A percentile compares a stretch with the other conserved stretches of the same genome.
These are phyloP conservation scores for Dicentrarchus labrax DNA, from an alignment of 2,113 vertebrate genomes.

Conservation along the genomic window DNA sequence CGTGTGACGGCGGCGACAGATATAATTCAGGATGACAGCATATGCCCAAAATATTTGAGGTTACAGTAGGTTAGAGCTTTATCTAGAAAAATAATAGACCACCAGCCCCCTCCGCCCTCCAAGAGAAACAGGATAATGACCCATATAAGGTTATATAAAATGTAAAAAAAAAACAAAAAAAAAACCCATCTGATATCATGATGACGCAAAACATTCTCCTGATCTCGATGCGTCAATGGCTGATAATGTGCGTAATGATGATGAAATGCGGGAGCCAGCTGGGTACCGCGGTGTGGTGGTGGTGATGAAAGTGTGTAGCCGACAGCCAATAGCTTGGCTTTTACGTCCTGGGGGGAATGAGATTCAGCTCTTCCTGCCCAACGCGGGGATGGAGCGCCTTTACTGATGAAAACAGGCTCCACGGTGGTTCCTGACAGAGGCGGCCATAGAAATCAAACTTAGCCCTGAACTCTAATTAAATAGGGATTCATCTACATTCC, in stretches of 20 bases:
- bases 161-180: background rate
- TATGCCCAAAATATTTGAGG: background rate
- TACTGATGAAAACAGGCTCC: constrained; percentile 20
- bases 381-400: constrained; percentile 2
- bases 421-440: constrained; percentile 14
- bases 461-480: background rate
- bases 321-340: constrained; percentile 23
- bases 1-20: background rate
- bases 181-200: constrained; percentile 36
- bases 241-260: constrained; percentile 72
- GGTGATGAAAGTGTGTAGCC: constrained; percentile 28
- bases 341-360: constrained; percentile 24
- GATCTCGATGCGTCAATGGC: constrained; percentile 76
- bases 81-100: background rate
- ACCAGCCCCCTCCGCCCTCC: background rate
- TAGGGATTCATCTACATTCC: background rate
- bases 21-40: background rate
- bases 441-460: background rate
- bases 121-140: constrained; percentile 27
- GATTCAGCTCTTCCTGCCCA: constrained; percentile 11
- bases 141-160: constrained; percentile 61
- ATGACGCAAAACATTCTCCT: constrained; percentile 71
- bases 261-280: constrained; percentile 59
- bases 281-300: constrained; percentile 22
- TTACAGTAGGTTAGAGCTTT: background rate